phyloP scores from a whole-genome alignment of 2,888 invertebrate genomes.

The Synergus laeviventris region DNA sequence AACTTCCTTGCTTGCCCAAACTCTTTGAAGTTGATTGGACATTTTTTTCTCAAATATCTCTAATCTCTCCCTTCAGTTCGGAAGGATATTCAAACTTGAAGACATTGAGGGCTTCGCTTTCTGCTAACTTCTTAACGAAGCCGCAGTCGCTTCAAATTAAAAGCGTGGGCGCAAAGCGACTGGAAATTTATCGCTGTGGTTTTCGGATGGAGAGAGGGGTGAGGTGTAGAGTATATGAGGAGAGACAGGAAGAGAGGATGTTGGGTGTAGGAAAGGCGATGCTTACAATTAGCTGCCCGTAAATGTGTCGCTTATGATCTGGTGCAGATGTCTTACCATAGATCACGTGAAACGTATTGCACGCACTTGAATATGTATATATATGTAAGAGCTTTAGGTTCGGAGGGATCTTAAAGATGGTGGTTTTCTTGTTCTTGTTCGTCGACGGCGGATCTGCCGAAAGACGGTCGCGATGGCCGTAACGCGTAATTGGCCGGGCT shows the following conservation, averaged over 20 bases:
- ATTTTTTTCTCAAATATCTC: constrained; percentile 6
- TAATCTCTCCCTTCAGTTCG: not conserved
- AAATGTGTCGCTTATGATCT: constrained; percentile 73
- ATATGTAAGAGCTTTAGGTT: constrained; percentile 40
- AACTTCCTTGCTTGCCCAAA: not conserved
- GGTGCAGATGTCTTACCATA: constrained; percentile 72
- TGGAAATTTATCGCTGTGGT: constrained; percentile 32
- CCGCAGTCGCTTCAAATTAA: constrained; percentile 23
- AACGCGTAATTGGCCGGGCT: constrained; percentile 72
- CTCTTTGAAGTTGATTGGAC: not conserved
- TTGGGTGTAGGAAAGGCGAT: constrained; percentile 55
- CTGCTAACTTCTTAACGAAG: constrained; percentile 15
- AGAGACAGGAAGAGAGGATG: constrained; percentile 26
- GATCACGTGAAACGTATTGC: constrained; percentile 64
- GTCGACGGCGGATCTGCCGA: constrained; percentile 59
- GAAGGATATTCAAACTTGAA: not conserved
- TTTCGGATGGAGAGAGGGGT: constrained; percentile 30
- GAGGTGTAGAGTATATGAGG: constrained; percentile 14
- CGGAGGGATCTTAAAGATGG: constrained; percentile 43
- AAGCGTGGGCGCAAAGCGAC: constrained; percentile 35
- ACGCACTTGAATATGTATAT: constrained; percentile 40
- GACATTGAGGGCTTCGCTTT: constrained; percentile 7
- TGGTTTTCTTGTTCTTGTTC: constrained; percentile 29
- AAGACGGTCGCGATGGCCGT: constrained; percentile 64
- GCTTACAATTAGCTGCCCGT: constrained; percentile 72